Evolutionary conservation across 2,113 vertebrate species (phyloP).

Genomic region (Megaceryle torquata): DNA sequence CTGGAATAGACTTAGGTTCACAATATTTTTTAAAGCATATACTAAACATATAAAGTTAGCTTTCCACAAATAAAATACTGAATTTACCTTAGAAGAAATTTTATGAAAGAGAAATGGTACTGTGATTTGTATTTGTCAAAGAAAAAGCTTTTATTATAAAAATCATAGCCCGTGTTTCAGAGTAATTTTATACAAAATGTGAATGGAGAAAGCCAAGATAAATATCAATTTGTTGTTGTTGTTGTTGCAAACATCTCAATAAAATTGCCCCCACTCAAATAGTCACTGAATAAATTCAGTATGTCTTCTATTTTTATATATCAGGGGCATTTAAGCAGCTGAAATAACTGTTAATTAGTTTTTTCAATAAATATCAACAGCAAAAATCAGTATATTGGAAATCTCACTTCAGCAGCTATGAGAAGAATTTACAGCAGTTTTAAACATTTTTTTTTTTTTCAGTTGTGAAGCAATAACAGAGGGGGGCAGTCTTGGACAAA

Average conservation of each 20-base stretch:
- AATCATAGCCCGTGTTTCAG: neutral
- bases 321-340: neutral
- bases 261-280: neutral
- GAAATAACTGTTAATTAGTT: neutral
- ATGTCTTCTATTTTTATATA: neutral
- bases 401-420: neutral
- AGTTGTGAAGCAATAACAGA: neutral
- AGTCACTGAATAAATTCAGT: neutral
- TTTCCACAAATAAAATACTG: neutral
- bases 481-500: slow-evolving; percentile 57
- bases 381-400: neutral
- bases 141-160: neutral
- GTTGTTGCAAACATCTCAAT: neutral
- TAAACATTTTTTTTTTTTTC: neutral
- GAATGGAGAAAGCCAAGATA: neutral
- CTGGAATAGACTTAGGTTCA: neutral
- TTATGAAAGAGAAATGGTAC: neutral
- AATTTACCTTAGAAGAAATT: neutral
- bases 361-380: neutral
- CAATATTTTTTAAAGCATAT: neutral
- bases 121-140: neutral
- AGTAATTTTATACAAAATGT: neutral
- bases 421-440: neutral
- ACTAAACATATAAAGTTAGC: neutral
- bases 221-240: neutral